Percentiles rank a stretch among this genome's conserved stretches.
phyloP scores from a whole-genome alignment of 92 coral and sea anemone species.

The Heliopora coerulea region DNA sequence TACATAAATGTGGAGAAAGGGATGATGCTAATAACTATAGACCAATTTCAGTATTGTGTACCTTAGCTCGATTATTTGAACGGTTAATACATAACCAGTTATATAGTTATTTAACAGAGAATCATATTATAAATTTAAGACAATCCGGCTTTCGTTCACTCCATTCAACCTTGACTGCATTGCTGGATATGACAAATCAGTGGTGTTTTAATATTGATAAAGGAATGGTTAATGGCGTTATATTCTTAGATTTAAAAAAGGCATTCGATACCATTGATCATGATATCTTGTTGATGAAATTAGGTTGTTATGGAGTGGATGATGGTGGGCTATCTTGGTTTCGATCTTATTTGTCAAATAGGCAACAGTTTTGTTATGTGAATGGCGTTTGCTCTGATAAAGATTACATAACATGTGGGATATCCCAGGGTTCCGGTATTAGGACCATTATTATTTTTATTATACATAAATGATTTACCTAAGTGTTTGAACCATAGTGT shows the following conservation, averaged over 20 bases:
- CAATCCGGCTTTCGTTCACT: not conserved
- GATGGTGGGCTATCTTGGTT: conserved; percentile 16
- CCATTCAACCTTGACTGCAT: not conserved
- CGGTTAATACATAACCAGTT: conserved; percentile 1
- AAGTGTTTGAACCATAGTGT: not conserved
- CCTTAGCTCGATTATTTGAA: not conserved
- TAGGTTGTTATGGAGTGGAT: conserved; percentile 1
- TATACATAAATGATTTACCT: conserved; percentile 19
- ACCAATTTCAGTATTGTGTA: too few relatives aligned
- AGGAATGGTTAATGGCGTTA: not conserved
- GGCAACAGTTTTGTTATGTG: conserved; percentile 10
- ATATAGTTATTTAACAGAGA: not conserved
- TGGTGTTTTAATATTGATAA: conserved; percentile 2
- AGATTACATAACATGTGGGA: not conserved
- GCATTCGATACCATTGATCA: conserved; percentile 18
- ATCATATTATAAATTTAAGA: not conserved
- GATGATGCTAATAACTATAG: too few relatives aligned
- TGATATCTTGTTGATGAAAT: not conserved
- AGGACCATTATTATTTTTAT: conserved; percentile 11
- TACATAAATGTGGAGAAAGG: too few relatives aligned
- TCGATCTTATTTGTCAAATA: conserved; percentile 4
- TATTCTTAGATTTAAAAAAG: conserved; percentile 17
- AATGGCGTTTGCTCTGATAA: not conserved
- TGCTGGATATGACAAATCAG: not conserved
- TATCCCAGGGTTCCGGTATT: conserved; percentile 16